These are phyloP conservation scores for Brenthis ino DNA, from an alignment of 2,888 invertebrate species.

Conservation along the genomic window DNA sequence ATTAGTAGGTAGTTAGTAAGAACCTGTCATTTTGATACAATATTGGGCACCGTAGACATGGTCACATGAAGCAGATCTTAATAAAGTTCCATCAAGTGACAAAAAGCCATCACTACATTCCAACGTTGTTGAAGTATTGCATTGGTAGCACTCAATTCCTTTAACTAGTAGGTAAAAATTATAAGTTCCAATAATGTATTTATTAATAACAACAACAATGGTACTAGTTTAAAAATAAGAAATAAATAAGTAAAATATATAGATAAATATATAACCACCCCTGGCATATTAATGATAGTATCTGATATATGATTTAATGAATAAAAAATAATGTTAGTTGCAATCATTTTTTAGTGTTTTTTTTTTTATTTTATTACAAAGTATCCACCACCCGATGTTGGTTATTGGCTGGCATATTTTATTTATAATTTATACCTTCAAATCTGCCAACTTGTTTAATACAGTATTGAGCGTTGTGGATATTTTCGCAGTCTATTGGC, in stretches of 20 bases:
- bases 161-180: constrained; percentile 22
- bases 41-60: constrained; percentile 90
- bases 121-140: constrained; percentile 86
- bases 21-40: constrained; percentile 91
- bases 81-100: constrained; percentile 77
- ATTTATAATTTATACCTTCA: constrained; percentile 85
- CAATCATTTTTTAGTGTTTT: background rate
- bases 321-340: background rate
- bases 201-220: background rate
- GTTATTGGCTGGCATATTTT: constrained; percentile 9
- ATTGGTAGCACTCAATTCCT: constrained; percentile 89
- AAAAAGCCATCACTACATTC: constrained; percentile 87
- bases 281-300: background rate
- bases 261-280: background rate
- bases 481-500: constrained; percentile 87
- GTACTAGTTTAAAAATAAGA: background rate
- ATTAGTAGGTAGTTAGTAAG: constrained; percentile 27
- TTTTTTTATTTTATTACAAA: background rate
- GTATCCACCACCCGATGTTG: background rate
- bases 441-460: constrained; percentile 96
- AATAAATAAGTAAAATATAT: background rate
- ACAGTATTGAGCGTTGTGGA: constrained; percentile 94
- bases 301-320: background rate
- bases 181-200: background rate
- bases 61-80: constrained; percentile 85